Percentiles rank a stretch among this genome's conserved stretches.
These are phyloP conservation scores for Proisotoma minuta DNA, from an alignment of 2,888 invertebrate genomes.

Conservation along the genomic window DNA sequence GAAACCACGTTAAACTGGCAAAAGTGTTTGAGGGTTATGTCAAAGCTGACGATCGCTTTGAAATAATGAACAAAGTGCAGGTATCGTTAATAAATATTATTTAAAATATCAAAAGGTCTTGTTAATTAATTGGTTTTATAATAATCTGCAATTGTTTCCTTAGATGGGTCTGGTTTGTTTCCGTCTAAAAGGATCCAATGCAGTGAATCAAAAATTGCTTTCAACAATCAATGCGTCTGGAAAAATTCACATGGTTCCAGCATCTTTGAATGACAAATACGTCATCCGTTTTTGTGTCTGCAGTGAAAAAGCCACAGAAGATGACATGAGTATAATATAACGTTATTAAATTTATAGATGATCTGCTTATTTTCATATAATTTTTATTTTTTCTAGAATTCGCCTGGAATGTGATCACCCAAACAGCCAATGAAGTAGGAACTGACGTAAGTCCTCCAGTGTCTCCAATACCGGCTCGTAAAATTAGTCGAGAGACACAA, in stretches of 20 bases:
- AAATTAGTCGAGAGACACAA: conserved; percentile 31
- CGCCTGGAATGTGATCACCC: conserved; percentile 61
- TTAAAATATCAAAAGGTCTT: not conserved
- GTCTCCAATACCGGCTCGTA: conserved; percentile 12
- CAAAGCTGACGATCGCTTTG: conserved; percentile 75
- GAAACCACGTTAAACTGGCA: conserved; percentile 73
- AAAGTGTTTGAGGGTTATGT: conserved; percentile 81
- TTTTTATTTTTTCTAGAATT: conserved; percentile 53
- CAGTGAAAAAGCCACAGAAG: conserved; percentile 68
- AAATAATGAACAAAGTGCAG: conserved; percentile 81
- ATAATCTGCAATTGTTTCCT: conserved; percentile 8
- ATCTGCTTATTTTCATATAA: conserved; percentile 19
- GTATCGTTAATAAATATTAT: conserved; percentile 20
- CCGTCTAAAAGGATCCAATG: conserved; percentile 65
- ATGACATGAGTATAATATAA: conserved; percentile 41
- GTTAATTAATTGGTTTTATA: too few relatives aligned
- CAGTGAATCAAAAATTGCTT: conserved; percentile 68
- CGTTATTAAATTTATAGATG: not conserved
- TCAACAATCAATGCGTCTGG: conserved; percentile 77
- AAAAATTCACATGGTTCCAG: conserved; percentile 79
- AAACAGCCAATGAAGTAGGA: conserved; percentile 58
- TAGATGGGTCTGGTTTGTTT: conserved; percentile 72
- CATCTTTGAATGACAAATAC: conserved; percentile 69
- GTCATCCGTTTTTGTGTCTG: conserved; percentile 76
- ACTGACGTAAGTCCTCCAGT: conserved; percentile 27